These are phyloP conservation scores for Eutolmus rufibarbis DNA, from an alignment of 2,888 invertebrate genomes.

Conservation along the genomic window DNA sequence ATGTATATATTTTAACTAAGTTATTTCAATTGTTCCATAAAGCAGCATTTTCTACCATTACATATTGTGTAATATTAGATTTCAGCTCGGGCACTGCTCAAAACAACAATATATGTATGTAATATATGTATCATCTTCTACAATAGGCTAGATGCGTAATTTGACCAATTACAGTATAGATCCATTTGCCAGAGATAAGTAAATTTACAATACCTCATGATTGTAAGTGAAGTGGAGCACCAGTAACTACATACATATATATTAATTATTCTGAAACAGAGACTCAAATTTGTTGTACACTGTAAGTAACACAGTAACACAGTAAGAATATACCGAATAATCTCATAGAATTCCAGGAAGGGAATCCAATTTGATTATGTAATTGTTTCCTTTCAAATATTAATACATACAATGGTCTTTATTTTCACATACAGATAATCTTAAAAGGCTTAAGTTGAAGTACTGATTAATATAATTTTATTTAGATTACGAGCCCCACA, in stretches of 20 bases:
- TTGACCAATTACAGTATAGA: not conserved
- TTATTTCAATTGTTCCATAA: not conserved
- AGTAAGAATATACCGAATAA: not conserved
- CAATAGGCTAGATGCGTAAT: not conserved
- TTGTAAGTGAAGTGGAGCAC: not conserved
- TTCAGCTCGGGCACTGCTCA: not conserved
- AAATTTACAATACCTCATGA: not conserved
- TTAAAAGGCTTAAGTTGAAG: too few relatives aligned
- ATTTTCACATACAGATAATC: too few relatives aligned
- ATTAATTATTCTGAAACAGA: not conserved
- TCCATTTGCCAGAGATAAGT: not conserved
- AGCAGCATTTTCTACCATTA: not conserved
- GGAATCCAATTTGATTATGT: not conserved
- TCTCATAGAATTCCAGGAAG: not conserved
- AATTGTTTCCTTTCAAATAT: too few relatives aligned
- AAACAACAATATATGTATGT: not conserved
- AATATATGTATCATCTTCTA: not conserved
- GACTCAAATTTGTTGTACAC: not conserved
- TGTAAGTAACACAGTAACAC: too few relatives aligned
- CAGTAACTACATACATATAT: not conserved
- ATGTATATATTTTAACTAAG: not conserved
- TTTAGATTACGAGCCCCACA: too few relatives aligned
- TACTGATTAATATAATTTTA: too few relatives aligned
- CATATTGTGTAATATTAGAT: not conserved
- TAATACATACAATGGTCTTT: too few relatives aligned